Evolutionary conservation across 2,888 invertebrate species (phyloP), one percentile per base, ranked within the genome.

Genomic region (Stomorhina lunata): DNA sequence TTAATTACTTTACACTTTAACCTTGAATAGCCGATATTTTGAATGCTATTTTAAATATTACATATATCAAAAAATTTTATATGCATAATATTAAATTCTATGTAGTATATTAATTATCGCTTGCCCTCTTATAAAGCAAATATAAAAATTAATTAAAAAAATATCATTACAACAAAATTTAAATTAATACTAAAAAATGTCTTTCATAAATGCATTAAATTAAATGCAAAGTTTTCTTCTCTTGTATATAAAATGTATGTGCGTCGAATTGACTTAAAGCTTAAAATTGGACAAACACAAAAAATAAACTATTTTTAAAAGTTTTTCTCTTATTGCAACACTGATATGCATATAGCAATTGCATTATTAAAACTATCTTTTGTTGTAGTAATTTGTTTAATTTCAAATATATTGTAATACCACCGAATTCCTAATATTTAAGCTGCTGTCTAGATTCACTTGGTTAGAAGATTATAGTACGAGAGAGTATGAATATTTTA

Each of bases 181-280:
- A n/a, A n/a, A n/a, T 66, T 81, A 78, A 48, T 65, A 55, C 61
- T 73, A 72, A 73, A 57, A 2, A 43, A 15, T 17, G 12, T 43
- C 73, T 32, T 66, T 22, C 27, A 34, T 37, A 55, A 80, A 80
- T 80, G 79, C 72, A 50, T 40, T 59, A 0, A 17, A 37, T 40
- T 79, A 79, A 79, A 79, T 78, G 71, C 71, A 65, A 22, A 37
- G 10, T 32, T 40, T 65, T 55, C n/a, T 7, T 10, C 9, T 43
- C 2, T 9, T n/a, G 22, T 27, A 22, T 27, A 12, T 25, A 22
- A n/a, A 27, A 50, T 68, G 27, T 45, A 29, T 80, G 43, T 43
- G 59, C 43, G 66, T 66, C 66, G 32, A 40, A 29, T 71, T 66
- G 55, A 72, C 78, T 80, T 66, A 72, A 79, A 79, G 79, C 72